Conservation (phyloP, 64 coral and sea anemone genomes). For the Acropora tenuis region DNA sequence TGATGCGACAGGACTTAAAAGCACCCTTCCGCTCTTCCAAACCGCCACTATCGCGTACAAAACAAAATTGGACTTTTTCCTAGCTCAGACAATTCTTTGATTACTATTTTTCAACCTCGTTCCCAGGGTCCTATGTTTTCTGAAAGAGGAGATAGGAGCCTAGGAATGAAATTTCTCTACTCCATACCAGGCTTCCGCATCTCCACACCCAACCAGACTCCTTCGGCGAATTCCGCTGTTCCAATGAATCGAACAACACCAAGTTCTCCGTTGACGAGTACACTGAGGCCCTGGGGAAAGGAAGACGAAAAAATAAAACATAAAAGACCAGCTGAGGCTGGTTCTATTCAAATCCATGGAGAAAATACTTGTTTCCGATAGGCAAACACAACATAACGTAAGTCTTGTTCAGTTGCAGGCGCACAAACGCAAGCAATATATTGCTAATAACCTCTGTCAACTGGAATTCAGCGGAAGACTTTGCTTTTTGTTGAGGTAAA, state of each 20-base stretch:
- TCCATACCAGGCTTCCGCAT: constrained; percentile 86
- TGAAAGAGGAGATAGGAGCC: no score
- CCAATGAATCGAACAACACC: constrained; percentile 93
- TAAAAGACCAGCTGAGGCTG: no score
- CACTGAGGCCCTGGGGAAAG: constrained; percentile 73
- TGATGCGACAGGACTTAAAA: no score
- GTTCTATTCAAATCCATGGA: not conserved
- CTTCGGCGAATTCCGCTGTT: constrained; percentile 77
- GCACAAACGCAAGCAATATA: not conserved
- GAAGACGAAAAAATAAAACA: not conserved
- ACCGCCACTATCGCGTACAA: no score
- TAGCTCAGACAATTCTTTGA: no score
- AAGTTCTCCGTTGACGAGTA: constrained; percentile 81
- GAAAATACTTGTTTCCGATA: no score
- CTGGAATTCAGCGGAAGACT: constrained; percentile 21
- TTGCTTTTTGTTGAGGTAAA: constrained; percentile 24
- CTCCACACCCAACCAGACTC: constrained; percentile 86
- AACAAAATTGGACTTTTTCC: no score
- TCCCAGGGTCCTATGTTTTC: no score
- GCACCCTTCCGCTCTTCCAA: no score
- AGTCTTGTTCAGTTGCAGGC: no score
- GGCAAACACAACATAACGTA: no score
- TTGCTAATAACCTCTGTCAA: not conserved
- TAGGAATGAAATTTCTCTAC: not conserved
- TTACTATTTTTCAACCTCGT: no score